Conservation (phyloP, 2,797 vertebrate species). For the Enteromius afrohamiltoni region DNA sequence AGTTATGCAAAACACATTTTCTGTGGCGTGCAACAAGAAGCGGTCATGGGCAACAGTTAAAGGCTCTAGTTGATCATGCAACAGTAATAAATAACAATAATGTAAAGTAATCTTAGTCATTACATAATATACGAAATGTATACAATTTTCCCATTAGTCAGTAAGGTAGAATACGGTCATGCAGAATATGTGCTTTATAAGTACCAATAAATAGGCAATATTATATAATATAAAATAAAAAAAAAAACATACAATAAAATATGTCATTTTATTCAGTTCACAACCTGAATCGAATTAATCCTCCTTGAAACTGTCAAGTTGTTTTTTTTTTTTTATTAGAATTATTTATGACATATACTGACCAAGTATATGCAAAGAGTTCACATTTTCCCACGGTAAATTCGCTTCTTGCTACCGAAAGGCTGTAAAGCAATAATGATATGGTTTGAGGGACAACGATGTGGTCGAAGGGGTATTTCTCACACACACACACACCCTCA, state of each 20-base stretch:
- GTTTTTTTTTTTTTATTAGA: too few species aligned
- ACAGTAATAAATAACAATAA: background rate
- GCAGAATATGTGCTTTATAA: too few species aligned
- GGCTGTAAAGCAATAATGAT: background rate
- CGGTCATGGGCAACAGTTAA: background rate
- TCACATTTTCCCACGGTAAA: background rate
- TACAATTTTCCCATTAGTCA: too few species aligned
- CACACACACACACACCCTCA: conserved; percentile 21
- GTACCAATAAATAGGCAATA: too few species aligned
- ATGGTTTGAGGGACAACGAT: background rate
- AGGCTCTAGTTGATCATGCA: background rate
- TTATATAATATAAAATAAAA: background rate
- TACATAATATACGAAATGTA: background rate
- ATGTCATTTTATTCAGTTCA: background rate
- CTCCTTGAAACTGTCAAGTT: background rate
- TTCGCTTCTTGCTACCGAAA: background rate
- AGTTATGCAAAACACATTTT: background rate
- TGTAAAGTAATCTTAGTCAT: background rate
- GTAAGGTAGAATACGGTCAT: too few species aligned
- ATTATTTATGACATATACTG: too few species aligned
- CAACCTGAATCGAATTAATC: background rate
- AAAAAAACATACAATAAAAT: background rate
- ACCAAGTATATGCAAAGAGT: background rate
- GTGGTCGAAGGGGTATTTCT: conserved; percentile 33
- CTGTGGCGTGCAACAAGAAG: background rate